phyloP scores from a whole-genome alignment of 1,140 invertebrate genomes.

The Zeugodacus cucurbitae region DNA sequence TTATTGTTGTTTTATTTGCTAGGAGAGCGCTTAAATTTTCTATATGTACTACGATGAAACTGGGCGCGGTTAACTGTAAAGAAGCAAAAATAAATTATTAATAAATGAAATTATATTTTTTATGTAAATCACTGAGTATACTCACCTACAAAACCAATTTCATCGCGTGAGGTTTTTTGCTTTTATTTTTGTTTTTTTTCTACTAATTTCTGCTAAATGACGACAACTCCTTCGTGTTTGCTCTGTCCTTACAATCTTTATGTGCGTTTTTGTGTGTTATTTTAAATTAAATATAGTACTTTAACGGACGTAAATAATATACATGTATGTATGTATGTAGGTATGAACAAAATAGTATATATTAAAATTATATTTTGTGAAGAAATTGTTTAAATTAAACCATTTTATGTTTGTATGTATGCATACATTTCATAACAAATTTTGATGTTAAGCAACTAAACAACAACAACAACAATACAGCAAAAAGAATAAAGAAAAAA shows the following conservation, averaged over 20 bases:
- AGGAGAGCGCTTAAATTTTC: background rate
- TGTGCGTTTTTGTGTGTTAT: slow-evolving; percentile 6
- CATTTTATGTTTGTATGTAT: background rate
- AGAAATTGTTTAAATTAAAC: background rate
- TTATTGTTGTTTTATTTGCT: slow-evolving; percentile 16
- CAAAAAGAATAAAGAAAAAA: background rate
- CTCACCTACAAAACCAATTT: slow-evolving; percentile 25
- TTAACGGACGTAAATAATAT: background rate
- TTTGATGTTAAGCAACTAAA: background rate
- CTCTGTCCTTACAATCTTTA: background rate
- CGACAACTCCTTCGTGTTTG: background rate
- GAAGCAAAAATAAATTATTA: background rate
- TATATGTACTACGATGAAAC: background rate
- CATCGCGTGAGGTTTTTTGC: background rate
- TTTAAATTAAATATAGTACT: too few relatives aligned
- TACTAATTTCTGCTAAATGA: background rate
- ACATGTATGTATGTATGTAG: background rate
- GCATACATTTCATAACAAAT: background rate
- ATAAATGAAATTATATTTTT: background rate
- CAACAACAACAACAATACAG: background rate
- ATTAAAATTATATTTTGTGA: background rate
- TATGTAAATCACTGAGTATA: too few relatives aligned
- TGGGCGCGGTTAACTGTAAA: background rate
- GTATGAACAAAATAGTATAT: background rate
- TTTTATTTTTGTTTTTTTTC: slow-evolving; percentile 25